Evolutionary conservation across 2,113 vertebrate species (phyloP).

Genomic region (Peromyscus leucopus): DNA sequence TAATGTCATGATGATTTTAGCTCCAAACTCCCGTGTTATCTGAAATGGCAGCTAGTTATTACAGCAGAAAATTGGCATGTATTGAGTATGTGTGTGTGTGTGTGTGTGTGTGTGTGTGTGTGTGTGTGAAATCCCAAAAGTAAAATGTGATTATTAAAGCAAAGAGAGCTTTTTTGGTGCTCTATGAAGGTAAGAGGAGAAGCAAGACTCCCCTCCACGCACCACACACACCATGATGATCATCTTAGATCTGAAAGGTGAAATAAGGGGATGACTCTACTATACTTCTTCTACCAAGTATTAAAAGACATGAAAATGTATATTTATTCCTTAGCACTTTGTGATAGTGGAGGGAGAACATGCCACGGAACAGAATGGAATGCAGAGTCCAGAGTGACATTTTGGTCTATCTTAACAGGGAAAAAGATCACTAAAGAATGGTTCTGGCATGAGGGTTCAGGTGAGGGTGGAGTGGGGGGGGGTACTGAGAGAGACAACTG

Average conservation of each 20-base stretch:
- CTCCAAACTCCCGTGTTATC: not conserved
- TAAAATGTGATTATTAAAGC: not conserved
- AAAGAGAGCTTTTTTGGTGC: not conserved
- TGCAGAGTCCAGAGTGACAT: not conserved
- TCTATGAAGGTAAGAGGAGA: conserved; percentile 1
- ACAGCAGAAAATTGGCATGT: not conserved
- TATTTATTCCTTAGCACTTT: not conserved
- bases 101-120: no score
- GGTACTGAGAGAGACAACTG: no score
- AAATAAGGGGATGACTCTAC: not conserved
- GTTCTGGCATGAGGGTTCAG: not conserved
- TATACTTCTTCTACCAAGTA: not conserved
- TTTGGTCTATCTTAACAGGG: not conserved
- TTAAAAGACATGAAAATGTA: not conserved
- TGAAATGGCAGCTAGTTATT: not conserved
- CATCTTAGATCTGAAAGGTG: not conserved
- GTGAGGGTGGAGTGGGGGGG: not conserved
- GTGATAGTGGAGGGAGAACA: not conserved
- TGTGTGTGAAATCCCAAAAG: not conserved
- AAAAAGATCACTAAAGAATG: not conserved
- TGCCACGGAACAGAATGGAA: not conserved
- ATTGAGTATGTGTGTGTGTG: not conserved
- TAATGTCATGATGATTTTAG: not conserved
- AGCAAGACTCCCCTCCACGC: not conserved
- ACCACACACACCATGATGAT: not conserved